Conservation (phyloP, 2,888 invertebrate genomes). For the Trissolcus japonicus region DNA sequence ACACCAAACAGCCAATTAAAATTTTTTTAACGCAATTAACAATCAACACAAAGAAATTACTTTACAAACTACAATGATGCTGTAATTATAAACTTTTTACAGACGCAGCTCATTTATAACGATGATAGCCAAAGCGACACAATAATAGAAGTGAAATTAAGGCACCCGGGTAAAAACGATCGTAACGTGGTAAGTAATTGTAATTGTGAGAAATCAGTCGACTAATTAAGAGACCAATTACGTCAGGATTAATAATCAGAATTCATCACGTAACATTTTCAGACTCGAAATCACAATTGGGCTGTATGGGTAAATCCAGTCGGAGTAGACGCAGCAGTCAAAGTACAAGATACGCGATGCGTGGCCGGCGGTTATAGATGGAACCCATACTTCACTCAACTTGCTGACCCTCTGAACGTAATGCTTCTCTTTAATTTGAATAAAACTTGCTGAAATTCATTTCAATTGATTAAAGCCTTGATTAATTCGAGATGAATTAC, state of each 20-base stretch:
- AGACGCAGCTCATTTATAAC: constrained; percentile 90
- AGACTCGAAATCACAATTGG: constrained; percentile 92
- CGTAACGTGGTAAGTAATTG: constrained; percentile 82
- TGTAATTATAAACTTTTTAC: constrained; percentile 18
- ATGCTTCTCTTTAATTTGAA: constrained; percentile 64
- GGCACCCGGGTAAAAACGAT: constrained; percentile 91
- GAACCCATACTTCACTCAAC: constrained; percentile 93
- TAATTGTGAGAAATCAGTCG: too few species aligned
- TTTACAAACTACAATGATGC: too few species aligned
- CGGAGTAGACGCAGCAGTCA: constrained; percentile 92
- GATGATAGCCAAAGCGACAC: constrained; percentile 94
- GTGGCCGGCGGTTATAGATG: constrained; percentile 94
- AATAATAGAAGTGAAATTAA: constrained; percentile 89
- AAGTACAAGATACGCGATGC: constrained; percentile 87
- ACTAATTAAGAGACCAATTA: too few species aligned
- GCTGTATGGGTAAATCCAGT: constrained; percentile 94
- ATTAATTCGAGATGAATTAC: neutral
- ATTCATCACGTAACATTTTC: constrained; percentile 16
- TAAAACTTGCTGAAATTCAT: neutral
- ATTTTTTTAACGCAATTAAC: too few species aligned
- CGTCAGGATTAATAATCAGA: too few species aligned
- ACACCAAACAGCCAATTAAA: too few species aligned
- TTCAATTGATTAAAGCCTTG: too few species aligned
- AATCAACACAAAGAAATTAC: too few species aligned
- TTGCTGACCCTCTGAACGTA: constrained; percentile 92